Conservation (phyloP, 1,140 invertebrate species). For the Pseudomyrmex concolor region DNA sequence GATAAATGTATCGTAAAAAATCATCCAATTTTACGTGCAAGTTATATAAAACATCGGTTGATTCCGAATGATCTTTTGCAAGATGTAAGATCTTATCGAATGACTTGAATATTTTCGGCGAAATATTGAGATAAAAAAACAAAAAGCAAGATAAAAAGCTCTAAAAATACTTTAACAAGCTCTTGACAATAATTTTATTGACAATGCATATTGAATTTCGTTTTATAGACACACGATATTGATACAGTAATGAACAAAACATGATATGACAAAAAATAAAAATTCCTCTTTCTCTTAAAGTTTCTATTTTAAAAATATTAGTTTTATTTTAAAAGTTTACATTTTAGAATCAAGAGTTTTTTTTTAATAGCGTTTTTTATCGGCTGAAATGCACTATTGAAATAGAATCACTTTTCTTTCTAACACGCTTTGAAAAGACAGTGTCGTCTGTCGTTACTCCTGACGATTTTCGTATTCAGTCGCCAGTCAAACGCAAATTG, state of each 20-base stretch:
- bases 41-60: conserved; percentile 54
- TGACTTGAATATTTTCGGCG: conserved; percentile 41
- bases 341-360: neutral
- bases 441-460: neutral
- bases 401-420: conserved; percentile 9
- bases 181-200: neutral
- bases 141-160: conserved; percentile 4
- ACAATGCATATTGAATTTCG: neutral
- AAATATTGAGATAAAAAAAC: conserved; percentile 12
- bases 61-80: conserved; percentile 13
- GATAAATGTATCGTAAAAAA: conserved; percentile 43
- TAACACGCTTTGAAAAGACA: neutral
- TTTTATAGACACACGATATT: neutral
- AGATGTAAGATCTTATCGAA: conserved; percentile 53
- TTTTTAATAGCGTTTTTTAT: neutral
- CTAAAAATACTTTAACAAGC: neutral
- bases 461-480: conserved; percentile 2
- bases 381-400: neutral
- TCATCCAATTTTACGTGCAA: conserved; percentile 68
- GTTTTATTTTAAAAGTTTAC: too few species aligned
- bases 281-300: too few species aligned
- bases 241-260: neutral
- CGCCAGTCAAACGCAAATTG: neutral
- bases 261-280: neutral
- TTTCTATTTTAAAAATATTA: too few species aligned